phyloP scores from a whole-genome alignment of 2,113 vertebrate species.

The Pleuronectes platessa region DNA sequence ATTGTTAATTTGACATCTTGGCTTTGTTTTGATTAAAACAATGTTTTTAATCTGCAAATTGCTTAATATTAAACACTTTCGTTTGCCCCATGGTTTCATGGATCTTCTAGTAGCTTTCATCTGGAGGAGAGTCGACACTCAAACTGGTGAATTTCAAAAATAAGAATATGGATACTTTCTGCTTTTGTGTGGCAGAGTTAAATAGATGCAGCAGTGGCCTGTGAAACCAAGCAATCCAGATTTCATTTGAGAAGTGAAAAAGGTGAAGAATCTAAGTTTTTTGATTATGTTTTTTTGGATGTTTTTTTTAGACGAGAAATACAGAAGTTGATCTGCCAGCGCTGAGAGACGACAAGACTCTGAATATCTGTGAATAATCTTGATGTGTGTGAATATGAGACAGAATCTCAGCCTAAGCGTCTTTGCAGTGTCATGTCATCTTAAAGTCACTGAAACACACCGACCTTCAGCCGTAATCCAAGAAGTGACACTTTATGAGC shows the following conservation, averaged over 20 bases:
- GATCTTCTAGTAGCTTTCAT: too few species aligned
- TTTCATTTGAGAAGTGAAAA: not conserved
- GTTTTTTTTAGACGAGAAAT: not conserved
- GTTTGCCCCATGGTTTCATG: too few species aligned
- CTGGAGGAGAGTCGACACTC: too few species aligned
- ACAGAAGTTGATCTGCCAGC: not conserved
- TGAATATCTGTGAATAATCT: conserved; percentile 53
- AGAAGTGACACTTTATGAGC: too few species aligned
- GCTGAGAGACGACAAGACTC: conserved; percentile 11
- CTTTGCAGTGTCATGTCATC: conserved; percentile 46
- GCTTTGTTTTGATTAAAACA: too few species aligned
- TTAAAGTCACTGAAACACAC: conserved; percentile 3
- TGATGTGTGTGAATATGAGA: conserved; percentile 25
- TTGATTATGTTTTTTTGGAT: conserved; percentile 2
- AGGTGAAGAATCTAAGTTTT: conserved; percentile 25
- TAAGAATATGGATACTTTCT: too few species aligned
- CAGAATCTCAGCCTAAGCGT: conserved; percentile 56
- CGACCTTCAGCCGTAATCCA: too few species aligned
- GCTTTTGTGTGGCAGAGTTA: too few species aligned
- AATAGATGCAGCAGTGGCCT: not conserved
- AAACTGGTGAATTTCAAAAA: too few species aligned
- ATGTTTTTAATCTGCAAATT: too few species aligned
- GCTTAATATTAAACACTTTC: too few species aligned
- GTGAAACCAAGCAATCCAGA: not conserved
- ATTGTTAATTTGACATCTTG: too few species aligned